phyloP scores from a whole-genome alignment of 2,797 vertebrate genomes.

The Rhinatrema bivittatum region DNA sequence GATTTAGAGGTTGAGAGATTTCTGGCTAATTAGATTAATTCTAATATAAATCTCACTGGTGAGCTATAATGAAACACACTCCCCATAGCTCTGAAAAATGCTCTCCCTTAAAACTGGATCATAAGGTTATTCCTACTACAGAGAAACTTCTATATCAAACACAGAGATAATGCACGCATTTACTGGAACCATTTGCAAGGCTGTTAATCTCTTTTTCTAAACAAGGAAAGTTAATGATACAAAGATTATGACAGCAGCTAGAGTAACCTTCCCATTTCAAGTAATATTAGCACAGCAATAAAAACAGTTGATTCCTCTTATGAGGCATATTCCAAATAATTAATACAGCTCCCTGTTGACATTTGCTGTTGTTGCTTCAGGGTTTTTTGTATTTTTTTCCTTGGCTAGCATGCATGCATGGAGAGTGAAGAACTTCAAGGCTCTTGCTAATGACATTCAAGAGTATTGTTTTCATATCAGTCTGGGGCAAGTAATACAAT shows the following conservation, averaged over 20 bases:
- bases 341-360: constrained; percentile 59
- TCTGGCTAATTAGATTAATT: too few species aligned
- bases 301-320: constrained; percentile 57
- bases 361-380: constrained; percentile 44
- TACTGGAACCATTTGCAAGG: constrained; percentile 45
- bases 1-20: too few species aligned
- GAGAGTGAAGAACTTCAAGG: constrained; percentile 25
- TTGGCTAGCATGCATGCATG: too few species aligned
- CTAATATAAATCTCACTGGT: too few species aligned
- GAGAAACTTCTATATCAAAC: constrained; percentile 24
- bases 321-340: constrained; percentile 66
- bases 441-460: constrained; percentile 39
- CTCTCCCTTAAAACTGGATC: not conserved
- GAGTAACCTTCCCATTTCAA: constrained; percentile 54
- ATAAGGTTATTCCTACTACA: not conserved
- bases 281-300: constrained; percentile 55
- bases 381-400: constrained; percentile 28
- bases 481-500: constrained; percentile 19
- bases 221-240: constrained; percentile 60
- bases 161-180: constrained; percentile 44
- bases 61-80: too few species aligned
- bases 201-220: constrained; percentile 58
- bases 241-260: constrained; percentile 54
- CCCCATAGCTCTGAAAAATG: not conserved
- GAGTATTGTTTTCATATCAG: constrained; percentile 23